Evolutionary conservation across 2,797 vertebrate species (phyloP).

Genomic region (Chelmon rostratus): DNA sequence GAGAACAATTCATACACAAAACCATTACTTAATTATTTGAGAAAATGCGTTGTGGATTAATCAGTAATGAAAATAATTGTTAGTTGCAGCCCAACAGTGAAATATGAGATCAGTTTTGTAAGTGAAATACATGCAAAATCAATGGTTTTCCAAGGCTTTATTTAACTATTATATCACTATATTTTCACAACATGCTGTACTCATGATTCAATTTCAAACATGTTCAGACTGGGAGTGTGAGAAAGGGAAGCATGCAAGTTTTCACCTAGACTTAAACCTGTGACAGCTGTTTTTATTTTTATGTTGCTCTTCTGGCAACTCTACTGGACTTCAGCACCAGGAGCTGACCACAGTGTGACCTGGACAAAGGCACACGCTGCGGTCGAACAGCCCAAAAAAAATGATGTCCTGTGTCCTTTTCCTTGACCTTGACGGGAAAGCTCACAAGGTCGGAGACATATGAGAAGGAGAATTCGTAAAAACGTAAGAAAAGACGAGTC

Average conservation of each 20-base stretch:
- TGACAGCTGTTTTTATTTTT: neutral
- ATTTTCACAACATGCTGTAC: too few species aligned
- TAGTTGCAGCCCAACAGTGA: neutral
- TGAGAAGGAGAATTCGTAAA: neutral
- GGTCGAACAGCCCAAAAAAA: neutral
- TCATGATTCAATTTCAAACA: too few species aligned
- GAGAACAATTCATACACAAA: neutral
- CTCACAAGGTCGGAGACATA: neutral
- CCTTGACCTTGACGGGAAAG: neutral
- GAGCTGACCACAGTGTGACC: neutral
- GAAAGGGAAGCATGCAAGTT: too few species aligned
- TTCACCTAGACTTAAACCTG: too few species aligned
- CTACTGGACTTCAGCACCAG: neutral
- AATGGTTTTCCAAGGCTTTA: neutral
- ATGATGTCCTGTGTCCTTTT: neutral
- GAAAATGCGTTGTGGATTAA: neutral
- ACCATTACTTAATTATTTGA: neutral
- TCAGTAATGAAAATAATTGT: neutral
- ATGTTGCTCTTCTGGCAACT: neutral
- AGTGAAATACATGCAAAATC: too few species aligned
- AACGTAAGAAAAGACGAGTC: neutral
- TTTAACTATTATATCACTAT: neutral
- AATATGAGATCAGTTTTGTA: too few species aligned
- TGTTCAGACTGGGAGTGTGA: too few species aligned
- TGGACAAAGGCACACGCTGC: neutral